Evolutionary conservation across 2,888 invertebrate species (phyloP).

Genomic region (Seira ritae): DNA sequence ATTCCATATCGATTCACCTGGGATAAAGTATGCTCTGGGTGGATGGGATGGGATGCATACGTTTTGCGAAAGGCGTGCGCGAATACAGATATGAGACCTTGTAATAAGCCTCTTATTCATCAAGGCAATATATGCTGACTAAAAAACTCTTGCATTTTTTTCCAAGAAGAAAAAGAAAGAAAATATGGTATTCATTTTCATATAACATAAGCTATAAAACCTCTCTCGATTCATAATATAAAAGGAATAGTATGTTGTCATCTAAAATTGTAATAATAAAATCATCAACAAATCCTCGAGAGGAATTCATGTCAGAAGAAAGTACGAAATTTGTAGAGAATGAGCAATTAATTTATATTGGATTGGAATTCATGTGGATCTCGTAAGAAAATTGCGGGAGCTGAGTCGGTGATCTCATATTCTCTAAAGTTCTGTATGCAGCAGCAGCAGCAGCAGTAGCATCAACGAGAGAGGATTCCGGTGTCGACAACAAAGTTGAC

Average conservation of each 20-base stretch:
- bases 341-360: slow-evolving; percentile 66
- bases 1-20: too few relatives aligned
- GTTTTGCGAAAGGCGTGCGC: too few relatives aligned
- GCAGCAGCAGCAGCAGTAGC: background rate
- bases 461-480: background rate
- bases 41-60: too few relatives aligned
- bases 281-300: slow-evolving; percentile 42
- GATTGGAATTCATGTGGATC: slow-evolving; percentile 47
- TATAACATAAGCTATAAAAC: background rate
- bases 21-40: too few relatives aligned
- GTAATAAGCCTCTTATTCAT: background rate
- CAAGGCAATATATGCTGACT: background rate
- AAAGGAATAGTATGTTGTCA: slow-evolving; percentile 38
- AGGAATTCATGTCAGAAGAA: slow-evolving; percentile 39
- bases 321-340: slow-evolving; percentile 48
- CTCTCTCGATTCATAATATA: slow-evolving; percentile 17
- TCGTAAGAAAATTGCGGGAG: background rate
- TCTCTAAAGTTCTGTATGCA: background rate
- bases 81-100: too few relatives aligned
- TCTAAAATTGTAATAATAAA: slow-evolving; percentile 36
- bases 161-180: too few relatives aligned
- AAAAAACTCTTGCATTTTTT: too few relatives aligned
- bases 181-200: too few relatives aligned
- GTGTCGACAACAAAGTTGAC: slow-evolving; percentile 26
- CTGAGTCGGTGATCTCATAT: background rate